Evolutionary conservation across 2,888 invertebrate species (phyloP), one percentile per base, ranked within the genome.

Genomic region (Yponomeuta evonymella): DNA sequence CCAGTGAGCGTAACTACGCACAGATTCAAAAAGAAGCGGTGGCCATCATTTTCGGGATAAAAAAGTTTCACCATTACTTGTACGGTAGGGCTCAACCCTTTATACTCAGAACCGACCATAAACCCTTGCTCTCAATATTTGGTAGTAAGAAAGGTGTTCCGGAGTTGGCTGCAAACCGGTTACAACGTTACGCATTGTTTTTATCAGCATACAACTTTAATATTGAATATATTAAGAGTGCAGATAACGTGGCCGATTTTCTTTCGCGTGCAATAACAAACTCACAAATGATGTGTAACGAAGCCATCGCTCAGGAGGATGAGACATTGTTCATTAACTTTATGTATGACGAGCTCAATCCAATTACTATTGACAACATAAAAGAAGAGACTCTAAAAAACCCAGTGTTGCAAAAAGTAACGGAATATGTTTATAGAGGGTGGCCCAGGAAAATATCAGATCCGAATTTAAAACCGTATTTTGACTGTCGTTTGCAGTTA

Each of bases 61-160:
- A 23, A 23, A 23, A 23, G 23, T 23, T 23, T 23, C 23, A 23
- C 23, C 23, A 23, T 23, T 23, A 23, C 23, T 23, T 23, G 23
- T 23, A 23, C 23, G 23, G 23, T 23, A 23, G 23, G 23, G 23
- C 23, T 23, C 23, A 36, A 30, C 63, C 70, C 4, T 70, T 70
- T 58, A 69, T 15, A 4, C 15, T 70, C n/a, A 43, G n/a, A 23
- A 70, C 70, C 10, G 70, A 70, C 29, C 70, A 70, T 23, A 70
- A 58, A 33, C 70, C 70, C 1, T 29, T 70, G 15, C 10, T 70
- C 1, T 70, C 70, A 30, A 70, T 70, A 15, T 70, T 70, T 64
- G 70, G 66, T 51, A 70, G 58, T 15, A 71, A 68, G 12, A 43
- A 48, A 2, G 71, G 48, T 15, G 71, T 48, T 29, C 48, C 71